Conservation (phyloP, 2,888 invertebrate species). For the Homarus gammarus region DNA sequence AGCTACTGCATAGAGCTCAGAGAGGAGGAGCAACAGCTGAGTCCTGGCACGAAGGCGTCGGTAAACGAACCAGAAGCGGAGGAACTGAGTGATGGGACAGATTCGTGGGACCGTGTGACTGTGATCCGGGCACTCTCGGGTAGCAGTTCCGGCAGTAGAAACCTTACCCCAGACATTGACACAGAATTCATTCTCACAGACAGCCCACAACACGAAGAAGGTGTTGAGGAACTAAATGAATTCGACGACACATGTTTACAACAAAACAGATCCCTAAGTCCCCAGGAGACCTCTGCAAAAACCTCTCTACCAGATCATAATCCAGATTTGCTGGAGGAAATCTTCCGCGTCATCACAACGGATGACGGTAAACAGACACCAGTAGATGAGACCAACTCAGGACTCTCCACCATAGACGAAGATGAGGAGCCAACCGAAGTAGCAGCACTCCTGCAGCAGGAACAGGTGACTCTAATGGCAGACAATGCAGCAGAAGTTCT, state of each 20-base stretch:
- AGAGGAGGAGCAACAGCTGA: neutral
- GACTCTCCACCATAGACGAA: constrained; percentile 61
- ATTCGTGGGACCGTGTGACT: constrained; percentile 63
- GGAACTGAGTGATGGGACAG: constrained; percentile 41
- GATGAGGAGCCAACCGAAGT: constrained; percentile 50
- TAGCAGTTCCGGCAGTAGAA: constrained; percentile 16
- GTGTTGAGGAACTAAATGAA: neutral
- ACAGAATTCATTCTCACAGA: neutral
- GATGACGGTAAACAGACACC: neutral
- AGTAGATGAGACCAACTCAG: constrained; percentile 51
- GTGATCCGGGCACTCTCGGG: constrained; percentile 33
- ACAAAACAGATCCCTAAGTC: neutral
- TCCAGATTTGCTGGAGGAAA: constrained; percentile 43
- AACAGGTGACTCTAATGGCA: neutral
- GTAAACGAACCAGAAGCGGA: neutral
- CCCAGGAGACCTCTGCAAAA: neutral
- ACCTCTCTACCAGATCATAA: neutral
- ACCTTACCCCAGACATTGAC: constrained; percentile 27
- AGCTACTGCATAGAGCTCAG: too few species aligned
- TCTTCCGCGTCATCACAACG: neutral
- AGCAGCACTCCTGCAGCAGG: neutral
- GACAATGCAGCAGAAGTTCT: neutral
- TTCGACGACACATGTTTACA: too few species aligned
- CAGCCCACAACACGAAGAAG: neutral
- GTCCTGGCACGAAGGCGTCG: neutral